Base-by-base conservation (phyloP, 2,888 invertebrate species). In the Hololepta plana region DNA sequence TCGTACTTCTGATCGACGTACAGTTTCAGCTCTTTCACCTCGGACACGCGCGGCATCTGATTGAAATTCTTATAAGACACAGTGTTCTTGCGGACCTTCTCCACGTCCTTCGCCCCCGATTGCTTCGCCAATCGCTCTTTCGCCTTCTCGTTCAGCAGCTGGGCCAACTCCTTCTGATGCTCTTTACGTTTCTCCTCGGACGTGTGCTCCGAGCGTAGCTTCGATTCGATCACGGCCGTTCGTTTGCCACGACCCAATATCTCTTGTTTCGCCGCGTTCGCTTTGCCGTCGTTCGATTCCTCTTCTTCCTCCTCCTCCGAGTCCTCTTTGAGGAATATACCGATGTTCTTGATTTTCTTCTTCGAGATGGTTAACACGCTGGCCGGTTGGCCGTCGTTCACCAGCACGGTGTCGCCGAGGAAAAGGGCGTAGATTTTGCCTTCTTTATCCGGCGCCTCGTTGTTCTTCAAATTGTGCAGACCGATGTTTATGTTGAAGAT, bases 1-100 rank as follows among this genome's bases (percentile, higher is more conserved):
- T 98, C 98, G 51, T 93, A 93, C 58, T 90, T 93, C 42, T 80
- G 77, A 60, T 95, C 91, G 38, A 98, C 96, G 62, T 75, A 96
- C 34, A 99, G 64, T 54, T 93, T 91, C 3, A 96, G 59, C 38
- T 90, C 87, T 40, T 77, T 80, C 1, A 98, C 80, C 57, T 98
- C 96, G 2, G 77, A 62, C 44, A 91, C 96, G 26, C 82, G 67
- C 0, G 98, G 96, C 72, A 98, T 80, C 51, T 90, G 85, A 42
- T 75, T 81, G 28, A 77, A 62, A 41, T 72, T 81, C 53, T 93
- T 95, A 50, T 98, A 98, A 0, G 95, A 93, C 7, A 93, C 72
- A 3, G 85, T 95, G 32, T 88, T 91, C 53, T 96, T 96, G 14
- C 90, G 66, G 23, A 88, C 70, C 52, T 87, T 87, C 44, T 85